These are phyloP conservation scores for Deilephila elpenor DNA, from an alignment of 2,888 invertebrate species.

Conservation along the genomic window DNA sequence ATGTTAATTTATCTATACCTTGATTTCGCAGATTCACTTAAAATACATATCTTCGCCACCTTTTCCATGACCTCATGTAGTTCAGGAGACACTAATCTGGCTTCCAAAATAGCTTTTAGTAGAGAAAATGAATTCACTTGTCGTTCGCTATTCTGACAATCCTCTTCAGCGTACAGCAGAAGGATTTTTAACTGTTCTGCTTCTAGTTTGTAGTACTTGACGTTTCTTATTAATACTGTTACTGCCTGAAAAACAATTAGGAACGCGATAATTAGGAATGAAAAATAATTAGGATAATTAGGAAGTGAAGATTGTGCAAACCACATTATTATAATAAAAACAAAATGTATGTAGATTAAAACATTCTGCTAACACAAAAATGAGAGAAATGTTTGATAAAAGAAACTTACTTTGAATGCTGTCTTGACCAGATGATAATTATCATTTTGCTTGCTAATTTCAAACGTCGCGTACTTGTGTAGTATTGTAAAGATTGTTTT, in stretches of 20 bases:
- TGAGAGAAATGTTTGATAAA: not conserved
- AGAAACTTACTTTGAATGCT: slow-evolving; percentile 91
- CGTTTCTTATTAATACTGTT: slow-evolving; percentile 91
- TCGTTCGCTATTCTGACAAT: slow-evolving; percentile 92
- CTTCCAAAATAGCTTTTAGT: slow-evolving; percentile 92
- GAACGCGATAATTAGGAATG: too few species aligned
- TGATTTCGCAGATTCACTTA: slow-evolving; percentile 87
- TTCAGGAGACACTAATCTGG: slow-evolving; percentile 89
- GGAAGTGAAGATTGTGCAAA: too few species aligned
- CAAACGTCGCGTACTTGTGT: slow-evolving; percentile 94
- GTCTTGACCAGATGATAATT: slow-evolving; percentile 94
- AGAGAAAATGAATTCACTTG: slow-evolving; percentile 95
- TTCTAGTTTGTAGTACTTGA: slow-evolving; percentile 88
- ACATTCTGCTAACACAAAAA: not conserved
- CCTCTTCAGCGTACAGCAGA: slow-evolving; percentile 94
- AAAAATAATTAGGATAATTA: too few species aligned
- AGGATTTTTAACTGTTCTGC: slow-evolving; percentile 92
- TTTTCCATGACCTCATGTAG: slow-evolving; percentile 93
- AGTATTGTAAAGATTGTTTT: slow-evolving; percentile 92
- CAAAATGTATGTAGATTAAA: too few species aligned
- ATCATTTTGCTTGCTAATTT: slow-evolving; percentile 92
- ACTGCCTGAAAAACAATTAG: slow-evolving; percentile 85
- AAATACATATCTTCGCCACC: slow-evolving; percentile 90
- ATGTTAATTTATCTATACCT: slow-evolving; percentile 57
- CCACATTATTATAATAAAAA: too few species aligned